Evolutionary conservation across 2,797 vertebrate species (phyloP).

Genomic region (Pseudocheirus occidentalis): DNA sequence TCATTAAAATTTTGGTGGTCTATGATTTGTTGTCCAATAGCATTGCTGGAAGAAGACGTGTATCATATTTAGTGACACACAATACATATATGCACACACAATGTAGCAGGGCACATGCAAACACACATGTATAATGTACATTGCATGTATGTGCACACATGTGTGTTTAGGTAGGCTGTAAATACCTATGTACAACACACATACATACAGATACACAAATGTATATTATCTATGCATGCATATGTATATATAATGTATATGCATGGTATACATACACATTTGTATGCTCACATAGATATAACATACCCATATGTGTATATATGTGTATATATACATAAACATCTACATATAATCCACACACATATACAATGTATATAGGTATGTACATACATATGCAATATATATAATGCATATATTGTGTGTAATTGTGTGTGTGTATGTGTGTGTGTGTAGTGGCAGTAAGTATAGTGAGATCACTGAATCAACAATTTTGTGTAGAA

Average conservation of each 20-base stretch:
- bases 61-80: not conserved
- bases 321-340: not conserved
- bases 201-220: not conserved
- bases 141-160: not conserved
- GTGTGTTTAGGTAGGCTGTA: not conserved
- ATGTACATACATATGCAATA: no score
- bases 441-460: conserved; percentile 22
- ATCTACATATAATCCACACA: not conserved
- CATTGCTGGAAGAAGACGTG: not conserved
- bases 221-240: no score
- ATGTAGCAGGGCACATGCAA: not conserved
- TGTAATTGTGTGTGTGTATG: not conserved
- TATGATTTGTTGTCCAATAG: not conserved
- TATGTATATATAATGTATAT: no score
- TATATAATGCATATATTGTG: no score
- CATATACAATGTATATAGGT: no score
- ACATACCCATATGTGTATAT: not conserved
- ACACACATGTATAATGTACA: not conserved
- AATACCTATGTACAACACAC: not conserved
- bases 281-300: not conserved
- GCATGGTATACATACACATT: not conserved
- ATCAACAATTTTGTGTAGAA: conserved; percentile 19
- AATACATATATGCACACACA: not conserved
- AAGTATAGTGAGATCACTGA: not conserved
- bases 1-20: not conserved